Base-by-base conservation (phyloP, 2,888 invertebrate species). In the Drosophila mulleri region DNA sequence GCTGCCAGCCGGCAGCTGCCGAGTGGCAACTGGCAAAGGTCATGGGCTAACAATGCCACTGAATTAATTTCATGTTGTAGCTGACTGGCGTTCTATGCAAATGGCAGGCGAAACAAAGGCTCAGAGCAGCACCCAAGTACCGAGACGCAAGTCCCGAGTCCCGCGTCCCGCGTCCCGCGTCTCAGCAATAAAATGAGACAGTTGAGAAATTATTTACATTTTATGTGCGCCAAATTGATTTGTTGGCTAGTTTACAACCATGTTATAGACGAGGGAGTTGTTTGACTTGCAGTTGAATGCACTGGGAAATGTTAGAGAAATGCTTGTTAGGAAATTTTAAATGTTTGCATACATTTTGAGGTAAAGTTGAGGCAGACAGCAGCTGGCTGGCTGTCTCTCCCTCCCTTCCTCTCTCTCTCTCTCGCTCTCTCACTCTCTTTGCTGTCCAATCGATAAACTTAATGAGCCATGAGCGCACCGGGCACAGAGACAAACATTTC, bases 151-250 rank as follows among this genome's bases (percentile, higher is more conserved):
- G 9, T 8, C 3, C 23, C 44, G 65, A 63, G 81, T 48, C 2
- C n/a, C 48, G 2, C 29, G 23, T 23, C 6, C 14, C 44, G 61
- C 67, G 82, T 20, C 48, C 39, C 11, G 18, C 52, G 69, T 69
- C 78, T 73, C 70, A 72, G 73, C 73, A 70, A 68, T 74, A 65
- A 74, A 78, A 66, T 68, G 63, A 65, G 66, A 81, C 59, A 58
- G 56, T 41, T 67, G 50, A 59, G 72, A 72, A 80, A 78, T 75
- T 79, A 81, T 89, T 89, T 83, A 83, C 89, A 84, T 84, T 87
- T 79, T 60, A 79, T 89, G 82, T 76, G 66, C 58, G 60, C 42
- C 76, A 78, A 86, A 82, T 81, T 81, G 79, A 86, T 83, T 81
- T 81, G 81, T 58, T 69, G 69, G 42, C 62, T 59, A 60, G 70